These are phyloP conservation scores for Ochropacha duplaris DNA, from an alignment of 2,888 invertebrate species.

Conservation along the genomic window DNA sequence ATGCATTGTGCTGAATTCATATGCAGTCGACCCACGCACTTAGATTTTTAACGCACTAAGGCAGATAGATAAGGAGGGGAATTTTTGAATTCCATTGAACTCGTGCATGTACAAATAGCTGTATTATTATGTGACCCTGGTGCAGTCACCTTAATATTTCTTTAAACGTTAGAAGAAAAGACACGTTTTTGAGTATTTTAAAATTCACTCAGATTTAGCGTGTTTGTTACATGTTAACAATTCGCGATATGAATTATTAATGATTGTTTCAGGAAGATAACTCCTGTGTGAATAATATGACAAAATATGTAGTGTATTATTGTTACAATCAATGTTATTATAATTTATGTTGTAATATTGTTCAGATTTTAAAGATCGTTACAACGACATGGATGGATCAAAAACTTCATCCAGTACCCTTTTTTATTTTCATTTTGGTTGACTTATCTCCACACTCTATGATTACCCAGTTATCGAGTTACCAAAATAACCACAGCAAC, in stretches of 20 bases:
- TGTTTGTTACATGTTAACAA: conserved; percentile 3
- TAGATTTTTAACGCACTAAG: conserved; percentile 16
- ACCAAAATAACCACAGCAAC: neutral
- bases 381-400: too few species aligned
- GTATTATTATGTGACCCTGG: neutral
- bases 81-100: neutral
- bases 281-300: neutral
- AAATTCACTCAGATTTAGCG: neutral
- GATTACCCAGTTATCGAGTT: neutral
- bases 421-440: neutral
- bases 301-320: neutral
- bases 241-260: conserved; percentile 5
- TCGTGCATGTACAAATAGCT: neutral
- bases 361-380: too few species aligned
- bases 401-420: neutral
- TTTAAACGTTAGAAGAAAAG: neutral
- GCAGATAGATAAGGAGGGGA: conserved; percentile 3
- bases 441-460: neutral
- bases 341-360: neutral
- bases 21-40: conserved; percentile 33
- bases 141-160: neutral
- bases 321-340: neutral
- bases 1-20: conserved; percentile 30
- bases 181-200: neutral
- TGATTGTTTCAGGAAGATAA: neutral